Evolutionary conservation across 2,113 vertebrate genomes (phyloP).

Genomic region (Butorides virescens): DNA sequence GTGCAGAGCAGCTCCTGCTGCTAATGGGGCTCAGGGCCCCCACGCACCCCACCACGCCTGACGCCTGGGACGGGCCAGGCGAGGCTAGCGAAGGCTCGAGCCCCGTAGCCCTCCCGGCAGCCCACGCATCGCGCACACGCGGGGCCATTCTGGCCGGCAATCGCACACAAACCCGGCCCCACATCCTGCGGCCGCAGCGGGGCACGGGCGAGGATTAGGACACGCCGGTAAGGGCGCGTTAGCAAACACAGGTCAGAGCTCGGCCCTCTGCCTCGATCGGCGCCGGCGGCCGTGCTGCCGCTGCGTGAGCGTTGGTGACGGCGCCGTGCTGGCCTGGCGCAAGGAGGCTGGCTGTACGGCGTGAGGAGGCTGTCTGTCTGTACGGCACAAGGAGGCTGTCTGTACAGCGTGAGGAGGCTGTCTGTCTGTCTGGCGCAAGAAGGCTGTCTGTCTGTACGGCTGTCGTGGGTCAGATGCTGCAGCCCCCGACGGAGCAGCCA

Average conservation of each 20-base stretch:
- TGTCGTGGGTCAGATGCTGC: not conserved
- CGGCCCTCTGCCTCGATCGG: not conserved
- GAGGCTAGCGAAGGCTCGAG: not conserved
- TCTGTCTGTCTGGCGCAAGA: no score
- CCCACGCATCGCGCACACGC: fast-evolving
- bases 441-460: not conserved
- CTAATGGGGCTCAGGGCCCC: not conserved
- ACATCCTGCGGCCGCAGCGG: not conserved
- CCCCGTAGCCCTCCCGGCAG: no score
- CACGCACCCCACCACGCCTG: no score
- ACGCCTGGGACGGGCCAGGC: not conserved
- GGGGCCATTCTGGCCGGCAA: not conserved
- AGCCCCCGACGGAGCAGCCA: not conserved
- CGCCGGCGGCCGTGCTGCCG: not conserved
- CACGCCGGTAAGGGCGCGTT: no score
- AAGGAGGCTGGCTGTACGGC: no score
- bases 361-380: no score
- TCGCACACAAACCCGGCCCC: not conserved
- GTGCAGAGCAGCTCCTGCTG: not conserved
- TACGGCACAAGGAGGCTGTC: no score
- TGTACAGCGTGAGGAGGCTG: no score
- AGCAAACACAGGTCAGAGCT: not conserved
- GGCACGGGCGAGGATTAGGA: not conserved
- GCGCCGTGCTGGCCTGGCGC: not conserved
- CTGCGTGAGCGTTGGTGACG: not conserved